Percentiles rank a stretch among this genome's conserved stretches.
Conservation (phyloP, 1,140 invertebrate species). For the Laupala kohalensis region DNA sequence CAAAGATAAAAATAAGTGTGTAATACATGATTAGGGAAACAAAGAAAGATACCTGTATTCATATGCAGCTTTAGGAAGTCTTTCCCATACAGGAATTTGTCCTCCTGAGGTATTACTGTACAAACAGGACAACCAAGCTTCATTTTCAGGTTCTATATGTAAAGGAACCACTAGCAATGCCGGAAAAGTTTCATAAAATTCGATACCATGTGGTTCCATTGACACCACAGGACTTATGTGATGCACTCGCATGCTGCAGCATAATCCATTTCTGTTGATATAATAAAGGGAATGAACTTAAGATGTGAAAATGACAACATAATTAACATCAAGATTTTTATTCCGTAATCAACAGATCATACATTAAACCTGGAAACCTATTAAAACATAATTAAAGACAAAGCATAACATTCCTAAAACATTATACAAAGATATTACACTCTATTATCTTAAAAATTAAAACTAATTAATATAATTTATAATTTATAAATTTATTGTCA, state of each 20-base stretch:
- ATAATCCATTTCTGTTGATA: neutral
- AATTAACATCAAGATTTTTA: neutral
- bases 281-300: no score
- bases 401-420: no score
- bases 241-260: constrained; percentile 5
- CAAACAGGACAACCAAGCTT: constrained; percentile 2
- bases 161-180: constrained; percentile 2
- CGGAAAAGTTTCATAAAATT: constrained; percentile 6
- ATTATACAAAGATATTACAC: neutral
- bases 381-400: no score
- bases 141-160: constrained; percentile 2
- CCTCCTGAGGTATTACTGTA: constrained; percentile 8
- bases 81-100: neutral
- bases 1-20: no score
- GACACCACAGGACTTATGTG: constrained; percentile 8
- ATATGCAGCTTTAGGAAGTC: neutral
- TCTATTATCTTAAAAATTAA: neutral
- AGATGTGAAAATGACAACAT: neutral
- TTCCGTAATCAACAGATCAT: no score
- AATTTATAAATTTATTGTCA: no score
- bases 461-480: no score
- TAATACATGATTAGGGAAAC: no score
- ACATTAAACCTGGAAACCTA: no score
- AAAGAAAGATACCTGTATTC: constrained; percentile 6
- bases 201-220: constrained; percentile 6